These are phyloP conservation scores for Diarsia dahlii DNA, from an alignment of 2,888 invertebrate species.

Conservation along the genomic window DNA sequence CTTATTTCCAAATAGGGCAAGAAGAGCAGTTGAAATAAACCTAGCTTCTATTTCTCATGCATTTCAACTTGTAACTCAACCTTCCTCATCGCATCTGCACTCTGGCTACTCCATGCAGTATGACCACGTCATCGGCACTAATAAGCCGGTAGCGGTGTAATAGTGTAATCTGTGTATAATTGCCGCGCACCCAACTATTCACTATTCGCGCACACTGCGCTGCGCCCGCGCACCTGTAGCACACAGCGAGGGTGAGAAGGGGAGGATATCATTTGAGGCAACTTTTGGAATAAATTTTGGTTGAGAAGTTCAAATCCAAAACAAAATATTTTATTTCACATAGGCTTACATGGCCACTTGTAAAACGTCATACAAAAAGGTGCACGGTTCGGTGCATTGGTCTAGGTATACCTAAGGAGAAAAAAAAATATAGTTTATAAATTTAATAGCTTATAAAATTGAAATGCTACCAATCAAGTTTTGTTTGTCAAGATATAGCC, in stretches of 20 bases:
- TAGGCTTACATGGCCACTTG: too few species aligned
- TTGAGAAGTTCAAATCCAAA: too few species aligned
- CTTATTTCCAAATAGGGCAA: too few species aligned
- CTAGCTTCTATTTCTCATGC: neutral
- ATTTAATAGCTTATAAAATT: neutral
- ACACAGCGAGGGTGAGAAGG: slow-evolving; percentile 2
- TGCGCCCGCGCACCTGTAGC: slow-evolving; percentile 64
- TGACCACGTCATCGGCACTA: slow-evolving; percentile 85
- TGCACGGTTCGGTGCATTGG: too few species aligned
- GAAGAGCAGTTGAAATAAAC: too few species aligned
- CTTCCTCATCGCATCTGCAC: slow-evolving; percentile 10
- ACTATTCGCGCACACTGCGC: slow-evolving; percentile 57
- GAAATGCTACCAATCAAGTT: neutral
- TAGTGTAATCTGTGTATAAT: slow-evolving; percentile 77
- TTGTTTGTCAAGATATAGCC: neutral
- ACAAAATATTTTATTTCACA: too few species aligned
- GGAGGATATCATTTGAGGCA: neutral
- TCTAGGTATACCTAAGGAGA: too few species aligned
- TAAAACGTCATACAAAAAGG: too few species aligned
- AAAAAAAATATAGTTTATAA: too few species aligned
- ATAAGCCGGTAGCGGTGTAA: slow-evolving; percentile 85
- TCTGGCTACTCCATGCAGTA: slow-evolving; percentile 59
- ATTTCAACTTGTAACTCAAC: neutral
- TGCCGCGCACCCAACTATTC: slow-evolving; percentile 57
- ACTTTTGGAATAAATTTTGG: neutral